Percentiles rank a stretch among this genome's conserved stretches.
Conservation (phyloP, 2,113 vertebrate species). For the Eira barbara region DNA sequence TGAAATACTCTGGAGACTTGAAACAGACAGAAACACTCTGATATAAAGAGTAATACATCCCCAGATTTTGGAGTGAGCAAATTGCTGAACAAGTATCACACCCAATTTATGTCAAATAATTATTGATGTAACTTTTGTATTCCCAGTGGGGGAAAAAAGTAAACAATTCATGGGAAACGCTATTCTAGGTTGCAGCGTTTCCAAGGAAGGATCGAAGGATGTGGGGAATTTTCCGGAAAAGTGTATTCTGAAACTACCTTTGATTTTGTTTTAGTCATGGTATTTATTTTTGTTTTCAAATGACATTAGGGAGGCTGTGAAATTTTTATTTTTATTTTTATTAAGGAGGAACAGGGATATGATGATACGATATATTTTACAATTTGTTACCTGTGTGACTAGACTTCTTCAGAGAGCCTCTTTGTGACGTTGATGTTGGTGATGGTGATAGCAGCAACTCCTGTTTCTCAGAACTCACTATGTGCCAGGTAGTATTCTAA, state of each 20-base stretch:
- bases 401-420: neutral
- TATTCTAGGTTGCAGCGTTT: neutral
- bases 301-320: neutral
- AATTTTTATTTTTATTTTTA: neutral
- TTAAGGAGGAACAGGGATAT: neutral
- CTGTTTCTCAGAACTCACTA: neutral
- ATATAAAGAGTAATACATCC: neutral
- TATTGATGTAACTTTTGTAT: neutral
- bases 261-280: neutral
- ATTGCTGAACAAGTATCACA: neutral
- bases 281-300: constrained; percentile 18
- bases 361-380: neutral
- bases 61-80: constrained; percentile 26
- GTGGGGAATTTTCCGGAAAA: neutral
- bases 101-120: neutral
- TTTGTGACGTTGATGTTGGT: neutral
- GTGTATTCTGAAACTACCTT: neutral
- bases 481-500: neutral
- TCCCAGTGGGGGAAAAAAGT: neutral
- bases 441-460: neutral
- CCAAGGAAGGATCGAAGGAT: neutral
- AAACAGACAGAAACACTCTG: neutral
- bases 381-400: neutral
- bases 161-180: neutral
- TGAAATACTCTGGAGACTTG: neutral